These are phyloP conservation scores for Caloenas nicobarica DNA, from an alignment of 2,113 vertebrate species.

Conservation along the genomic window DNA sequence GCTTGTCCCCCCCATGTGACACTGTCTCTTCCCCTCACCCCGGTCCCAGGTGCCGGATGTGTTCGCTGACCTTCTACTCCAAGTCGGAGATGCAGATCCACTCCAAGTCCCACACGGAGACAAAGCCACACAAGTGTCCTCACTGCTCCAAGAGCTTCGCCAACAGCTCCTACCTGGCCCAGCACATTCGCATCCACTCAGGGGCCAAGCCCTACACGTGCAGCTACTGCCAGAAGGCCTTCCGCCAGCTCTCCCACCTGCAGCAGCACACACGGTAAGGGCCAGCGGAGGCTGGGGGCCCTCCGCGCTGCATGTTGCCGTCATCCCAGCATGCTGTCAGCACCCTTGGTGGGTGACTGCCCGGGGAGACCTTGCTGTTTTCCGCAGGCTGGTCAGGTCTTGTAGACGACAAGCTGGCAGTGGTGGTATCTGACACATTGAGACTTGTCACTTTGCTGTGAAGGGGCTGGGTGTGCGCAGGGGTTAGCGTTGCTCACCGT, in stretches of 20 bases:
- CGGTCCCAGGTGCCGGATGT: constrained; percentile 96
- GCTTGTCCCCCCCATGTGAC: not conserved
- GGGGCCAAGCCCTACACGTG: constrained; percentile 97
- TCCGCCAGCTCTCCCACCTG: constrained; percentile 96
- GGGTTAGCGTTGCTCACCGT: not conserved
- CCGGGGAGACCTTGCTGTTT: not conserved
- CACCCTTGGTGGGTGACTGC: not conserved
- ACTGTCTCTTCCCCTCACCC: constrained; percentile 57
- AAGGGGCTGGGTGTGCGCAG: not conserved
- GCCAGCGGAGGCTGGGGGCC: constrained; percentile 77
- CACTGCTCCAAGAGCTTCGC: constrained; percentile 99
- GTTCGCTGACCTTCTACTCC: constrained; percentile 98
- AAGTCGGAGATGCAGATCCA: constrained; percentile 99
- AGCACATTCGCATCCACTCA: constrained; percentile 97
- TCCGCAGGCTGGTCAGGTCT: not conserved
- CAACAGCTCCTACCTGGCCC: constrained; percentile 98
- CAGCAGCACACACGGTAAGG: constrained; percentile 99
- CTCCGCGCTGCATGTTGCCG: constrained; percentile 61
- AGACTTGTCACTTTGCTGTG: not conserved
- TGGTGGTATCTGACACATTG: fast-evolving
- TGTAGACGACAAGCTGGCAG: fast-evolving
- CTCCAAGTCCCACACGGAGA: constrained; percentile 95
- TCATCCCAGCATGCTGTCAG: constrained; percentile 60
- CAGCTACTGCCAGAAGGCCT: constrained; percentile 93
- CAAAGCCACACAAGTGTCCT: constrained; percentile 98